These are phyloP conservation scores for Phenacoccus solenopsis DNA, from an alignment of 1,140 invertebrate species.

Conservation along the genomic window DNA sequence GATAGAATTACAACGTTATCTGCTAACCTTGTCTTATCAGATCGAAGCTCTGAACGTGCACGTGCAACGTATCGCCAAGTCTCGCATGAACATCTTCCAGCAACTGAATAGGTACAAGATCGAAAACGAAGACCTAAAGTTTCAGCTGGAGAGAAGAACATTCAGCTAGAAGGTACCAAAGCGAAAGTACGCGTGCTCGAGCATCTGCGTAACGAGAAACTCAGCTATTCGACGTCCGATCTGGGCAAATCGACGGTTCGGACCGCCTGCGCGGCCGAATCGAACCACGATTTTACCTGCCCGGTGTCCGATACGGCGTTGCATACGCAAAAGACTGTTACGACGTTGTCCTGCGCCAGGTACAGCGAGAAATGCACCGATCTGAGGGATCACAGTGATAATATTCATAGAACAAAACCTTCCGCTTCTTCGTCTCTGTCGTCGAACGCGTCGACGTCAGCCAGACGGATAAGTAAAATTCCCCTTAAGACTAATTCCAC, in stretches of 20 bases:
- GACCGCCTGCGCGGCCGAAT: not conserved
- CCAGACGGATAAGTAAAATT: not conserved
- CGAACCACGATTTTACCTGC: slow-evolving; percentile 1
- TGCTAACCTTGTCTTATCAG: slow-evolving; percentile 66
- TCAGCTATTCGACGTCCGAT: not conserved
- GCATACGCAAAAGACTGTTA: not conserved
- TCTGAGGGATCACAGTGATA: not conserved
- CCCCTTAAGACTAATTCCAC: not conserved
- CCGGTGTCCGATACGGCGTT: not conserved
- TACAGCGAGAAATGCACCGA: not conserved
- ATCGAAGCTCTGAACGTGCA: slow-evolving; percentile 50
- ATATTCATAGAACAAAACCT: not conserved
- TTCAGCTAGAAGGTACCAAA: slow-evolving; percentile 64
- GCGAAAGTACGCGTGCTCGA: slow-evolving; percentile 59
- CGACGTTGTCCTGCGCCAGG: not conserved
- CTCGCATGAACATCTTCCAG: slow-evolving; percentile 47
- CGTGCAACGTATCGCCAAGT: slow-evolving; percentile 32
- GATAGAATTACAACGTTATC: slow-evolving; percentile 65
- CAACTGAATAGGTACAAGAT: slow-evolving; percentile 57
- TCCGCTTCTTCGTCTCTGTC: no score
- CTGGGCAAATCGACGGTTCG: not conserved
- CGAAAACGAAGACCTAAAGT: slow-evolving; percentile 65
- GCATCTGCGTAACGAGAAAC: slow-evolving; percentile 19
- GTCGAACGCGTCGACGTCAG: not conserved
- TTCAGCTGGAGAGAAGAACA: slow-evolving; percentile 67